Percentiles rank a stretch among this genome's conserved stretches.
Conservation (phyloP, 2,888 invertebrate species). For the Sussaba pulchella region DNA sequence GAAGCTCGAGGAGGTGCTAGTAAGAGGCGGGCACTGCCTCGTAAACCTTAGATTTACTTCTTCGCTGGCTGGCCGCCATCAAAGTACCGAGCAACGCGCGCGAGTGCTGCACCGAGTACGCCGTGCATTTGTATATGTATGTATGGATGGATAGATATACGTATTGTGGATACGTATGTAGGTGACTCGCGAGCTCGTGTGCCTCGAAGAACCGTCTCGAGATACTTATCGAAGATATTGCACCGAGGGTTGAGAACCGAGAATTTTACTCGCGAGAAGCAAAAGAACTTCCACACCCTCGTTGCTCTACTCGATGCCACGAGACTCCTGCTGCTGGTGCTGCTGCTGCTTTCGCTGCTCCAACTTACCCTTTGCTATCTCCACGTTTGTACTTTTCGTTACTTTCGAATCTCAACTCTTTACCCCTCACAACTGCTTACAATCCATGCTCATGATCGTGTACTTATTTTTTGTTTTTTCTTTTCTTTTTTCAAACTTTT, state of each 20-base stretch:
- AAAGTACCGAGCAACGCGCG: conserved; percentile 75
- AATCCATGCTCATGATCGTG: conserved; percentile 7
- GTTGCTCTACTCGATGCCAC: not conserved
- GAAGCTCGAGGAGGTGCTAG: conserved; percentile 84
- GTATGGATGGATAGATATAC: no score
- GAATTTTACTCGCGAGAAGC: conserved; percentile 64
- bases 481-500: not conserved
- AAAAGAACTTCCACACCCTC: conserved; percentile 28
- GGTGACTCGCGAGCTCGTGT: conserved; percentile 62
- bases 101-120: conserved; percentile 44
- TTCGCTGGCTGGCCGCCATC: conserved; percentile 83
- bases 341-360: no score
- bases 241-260: conserved; percentile 63
- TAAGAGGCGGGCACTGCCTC: conserved; percentile 84
- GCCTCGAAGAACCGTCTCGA: conserved; percentile 77
- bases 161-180: no score
- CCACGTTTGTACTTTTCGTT: conserved; percentile 21
- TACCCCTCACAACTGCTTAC: not conserved
- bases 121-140: no score
- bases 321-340: conserved; percentile 24
- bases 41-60: conserved; percentile 85
- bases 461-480: not conserved
- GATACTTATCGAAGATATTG: conserved; percentile 82
- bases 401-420: conserved; percentile 24
- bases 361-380: conserved; percentile 25